Evolutionary conservation across 1,140 invertebrate species (phyloP), one percentile per base, ranked within the genome.

Genomic region (Macrostomum lignano): DNA sequence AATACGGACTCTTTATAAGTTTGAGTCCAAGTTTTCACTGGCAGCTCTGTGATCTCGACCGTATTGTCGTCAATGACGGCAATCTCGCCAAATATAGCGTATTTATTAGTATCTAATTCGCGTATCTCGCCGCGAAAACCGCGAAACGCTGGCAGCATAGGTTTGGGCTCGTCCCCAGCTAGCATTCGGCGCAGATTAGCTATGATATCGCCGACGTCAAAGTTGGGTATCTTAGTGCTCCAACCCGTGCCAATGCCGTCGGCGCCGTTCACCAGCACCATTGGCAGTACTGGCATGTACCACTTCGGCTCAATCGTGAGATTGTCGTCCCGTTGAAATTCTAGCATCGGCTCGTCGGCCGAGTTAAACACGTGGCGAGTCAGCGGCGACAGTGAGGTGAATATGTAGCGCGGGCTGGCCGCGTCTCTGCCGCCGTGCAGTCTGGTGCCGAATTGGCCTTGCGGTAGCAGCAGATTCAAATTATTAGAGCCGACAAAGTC

Each of bases 401-500:
- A 93, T 48, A 99, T 99, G 51, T 99, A 98, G 68, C 84, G 70
- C 49, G 91, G 73, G 56, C 78, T 86, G 23, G 91, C 88, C 17
- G 74, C 69, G 59, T 99, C 91, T 61, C 94, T 94, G 38, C 86
- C 84, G 17, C 86, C 86, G 40, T 66, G 63, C 7, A 70, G 46
- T 9, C 65, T 52, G 0, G 77, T 81, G 55, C 82, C 82, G 56
- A 96, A 96, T 59, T 94, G 86, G 69, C 91, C 91, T 46, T 73
- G 71, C 0, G 91, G 91, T 51, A 75, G 68, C 21, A 99, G 58
- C 4, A 98, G 48, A 61, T 98, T 98, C 21, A 99, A 73, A 48
- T 98, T 98, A 50, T 99, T 98, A 3, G 76, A 81, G 5, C 91
- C 91, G 11, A 98, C 79, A 58, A 71, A 98, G 56, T 96, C 86